Evolutionary conservation across 2,113 vertebrate species (phyloP), one percentile per base, ranked within the genome.

Genomic region (Smithornis capensis): DNA sequence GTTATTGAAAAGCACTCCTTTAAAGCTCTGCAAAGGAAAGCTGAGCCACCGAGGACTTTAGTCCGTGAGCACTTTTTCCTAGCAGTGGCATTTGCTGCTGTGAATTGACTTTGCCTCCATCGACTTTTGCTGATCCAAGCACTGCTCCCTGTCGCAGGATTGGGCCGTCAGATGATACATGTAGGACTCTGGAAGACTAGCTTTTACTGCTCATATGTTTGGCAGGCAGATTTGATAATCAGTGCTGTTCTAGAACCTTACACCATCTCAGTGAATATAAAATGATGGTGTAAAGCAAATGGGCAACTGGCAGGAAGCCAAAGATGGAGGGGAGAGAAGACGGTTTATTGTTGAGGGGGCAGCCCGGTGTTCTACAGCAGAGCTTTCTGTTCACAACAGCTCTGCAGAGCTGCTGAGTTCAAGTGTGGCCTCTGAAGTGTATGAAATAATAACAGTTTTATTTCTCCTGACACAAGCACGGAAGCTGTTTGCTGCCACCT

Each of bases 271-370:
- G 98, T 98, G 98, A 98, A 98, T 98, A 99, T 98, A 98, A 99
- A 98, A 98, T 98, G 98, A 98, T 98, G 98, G 98, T 98, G 98
- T 98, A 98, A 98, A 98, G 98, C 98, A 99, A 98, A 98, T 98
- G 98, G 98, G 98, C 98, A 97, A 96, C 97, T 98, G 98, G 98
- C 98, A 14, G 74, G 53, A 92, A 96, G 98, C 98, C 98, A 99
- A 96, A 92, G 97, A 94, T 90, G 94, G 97, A 97, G 97, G 98
- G 98, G 97, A 98, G 98, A 96, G 96, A 97, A 98, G 98, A 98
- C 96, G 98, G 97, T 95, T 97, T 94, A 98, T 98, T 99, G 98
- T 98, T 98, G 97, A 98, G 97, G 98, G 98, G 97, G 97, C 93
- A 97, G 97, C 96, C 96, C 96, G 87, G 95, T 98, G 98, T 98